These are phyloP conservation scores for Hipparchia sbordonii DNA, from an alignment of 2,888 invertebrate species.

Conservation along the genomic window DNA sequence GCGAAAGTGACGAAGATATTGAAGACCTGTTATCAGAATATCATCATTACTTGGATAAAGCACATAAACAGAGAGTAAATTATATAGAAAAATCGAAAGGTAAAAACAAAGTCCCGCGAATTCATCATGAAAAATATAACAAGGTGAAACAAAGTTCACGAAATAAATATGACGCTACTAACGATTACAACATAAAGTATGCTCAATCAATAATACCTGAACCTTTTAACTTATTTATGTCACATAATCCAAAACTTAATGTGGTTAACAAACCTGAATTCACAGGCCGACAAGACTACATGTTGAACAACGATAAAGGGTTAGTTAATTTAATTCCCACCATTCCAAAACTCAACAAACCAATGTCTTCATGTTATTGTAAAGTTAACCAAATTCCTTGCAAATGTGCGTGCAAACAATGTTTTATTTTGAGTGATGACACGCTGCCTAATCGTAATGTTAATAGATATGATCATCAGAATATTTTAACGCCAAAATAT, in stretches of 20 bases:
- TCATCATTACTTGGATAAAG: conserved; percentile 70
- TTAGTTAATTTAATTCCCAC: conserved; percentile 12
- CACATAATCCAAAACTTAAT: conserved; percentile 44
- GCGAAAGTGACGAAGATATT: conserved; percentile 68
- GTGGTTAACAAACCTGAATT: conserved; percentile 48
- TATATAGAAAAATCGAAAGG: conserved; percentile 61
- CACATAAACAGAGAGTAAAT: conserved; percentile 64
- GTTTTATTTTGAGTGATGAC: conserved; percentile 49
- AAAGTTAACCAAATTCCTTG: conserved; percentile 59
- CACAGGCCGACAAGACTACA: conserved; percentile 38
- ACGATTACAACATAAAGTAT: conserved; percentile 30
- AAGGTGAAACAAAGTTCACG: conserved; percentile 52
- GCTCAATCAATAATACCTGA: conserved; percentile 39
- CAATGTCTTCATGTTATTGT: conserved; percentile 59
- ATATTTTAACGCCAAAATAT: conserved; percentile 21
- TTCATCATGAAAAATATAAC: conserved; percentile 59
- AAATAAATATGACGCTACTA: conserved; percentile 49
- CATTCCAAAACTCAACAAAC: conserved; percentile 44
- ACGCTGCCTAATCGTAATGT: conserved; percentile 36
- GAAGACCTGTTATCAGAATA: conserved; percentile 71
- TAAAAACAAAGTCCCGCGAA: conserved; percentile 69
- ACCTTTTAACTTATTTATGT: conserved; percentile 61
- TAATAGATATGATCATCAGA: conserved; percentile 21
- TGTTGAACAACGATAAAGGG: conserved; percentile 5
- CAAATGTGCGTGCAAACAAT: conserved; percentile 65